Base-by-base conservation (phyloP, 2,797 vertebrate genomes). In the Cirrhinus molitorella region DNA sequence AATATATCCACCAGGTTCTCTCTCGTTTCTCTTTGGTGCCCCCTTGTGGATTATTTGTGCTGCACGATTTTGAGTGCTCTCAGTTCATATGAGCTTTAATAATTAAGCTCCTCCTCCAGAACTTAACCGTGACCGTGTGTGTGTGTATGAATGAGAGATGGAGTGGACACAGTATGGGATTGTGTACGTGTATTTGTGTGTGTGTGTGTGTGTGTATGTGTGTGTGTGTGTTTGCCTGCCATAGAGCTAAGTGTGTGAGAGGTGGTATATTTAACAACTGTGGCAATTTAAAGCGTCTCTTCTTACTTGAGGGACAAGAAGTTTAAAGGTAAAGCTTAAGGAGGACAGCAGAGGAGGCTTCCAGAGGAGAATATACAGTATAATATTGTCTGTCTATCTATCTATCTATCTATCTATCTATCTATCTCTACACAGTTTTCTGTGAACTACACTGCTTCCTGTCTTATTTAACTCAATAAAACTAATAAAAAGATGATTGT, bases 41-140 rank as follows among this genome's bases (percentile, higher is more conserved):
- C 66, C 31, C 86, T 85, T 77, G 86, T 87, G 86, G 86, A 49
- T 16, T 17, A n/a, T 57, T 67, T 86, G 13, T 57, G 25, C 37
- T 45, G 19, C 55, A 49, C 57, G 45, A 9, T 57, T 59, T 68
- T n/a, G 37, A 40, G 28, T 63, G 31, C 3, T 31, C 25, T 63
- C 7, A 17, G 16, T 16, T 63, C 21, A 75, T 28, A n/a, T 53
- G 70, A 61, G 40, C 16, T 68, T 67, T 7, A n/a, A 59, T 28
- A 63, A 31, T 53, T 37, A 49, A 83, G 61, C 19, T 28, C 68
- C 59, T 86, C 49, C 75, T 67, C 9, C 47, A 74, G 57, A 55
- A 28, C 21, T 23, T 31, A 57, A n/a, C 5, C 53, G 21, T 83
- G 25, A n/a, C 17, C 31, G 5, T 84, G 28, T 63, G 45, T 31